Percentiles rank a stretch among this genome's conserved stretches.
These are phyloP conservation scores for Eurystomus gularis DNA, from an alignment of 2,113 vertebrate species.

Conservation along the genomic window DNA sequence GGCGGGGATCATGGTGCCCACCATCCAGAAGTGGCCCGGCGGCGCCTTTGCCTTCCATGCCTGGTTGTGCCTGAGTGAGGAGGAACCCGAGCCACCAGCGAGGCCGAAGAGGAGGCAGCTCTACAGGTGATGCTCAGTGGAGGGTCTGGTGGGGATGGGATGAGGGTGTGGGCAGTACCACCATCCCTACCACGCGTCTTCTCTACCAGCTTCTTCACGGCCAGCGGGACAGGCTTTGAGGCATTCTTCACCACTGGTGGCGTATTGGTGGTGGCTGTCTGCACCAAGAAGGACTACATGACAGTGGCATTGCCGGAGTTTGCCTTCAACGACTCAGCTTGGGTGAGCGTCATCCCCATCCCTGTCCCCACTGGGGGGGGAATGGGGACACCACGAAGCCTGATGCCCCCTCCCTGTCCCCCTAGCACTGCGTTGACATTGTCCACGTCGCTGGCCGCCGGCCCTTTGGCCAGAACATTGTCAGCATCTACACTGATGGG, in stretches of 20 bases:
- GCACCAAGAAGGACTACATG: conserved; percentile 97
- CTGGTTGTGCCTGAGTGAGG: conserved; percentile 90
- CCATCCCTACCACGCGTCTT: neutral
- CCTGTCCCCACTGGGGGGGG: rapidly evolving
- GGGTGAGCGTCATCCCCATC: conserved; percentile 75
- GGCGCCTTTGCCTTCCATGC: conserved; percentile 90
- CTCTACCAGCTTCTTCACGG: conserved; percentile 87
- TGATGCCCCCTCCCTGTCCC: neutral
- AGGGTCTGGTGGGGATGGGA: neutral
- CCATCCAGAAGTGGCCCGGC: conserved; percentile 91
- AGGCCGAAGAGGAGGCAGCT: conserved; percentile 91
- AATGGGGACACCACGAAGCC: rapidly evolving
- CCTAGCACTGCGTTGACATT: conserved; percentile 87
- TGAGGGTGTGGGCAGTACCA: neutral
- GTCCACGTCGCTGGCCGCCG: conserved; percentile 88
- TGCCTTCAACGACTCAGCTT: conserved; percentile 82
- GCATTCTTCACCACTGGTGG: conserved; percentile 91
- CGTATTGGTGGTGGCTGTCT: conserved; percentile 93
- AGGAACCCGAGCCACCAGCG: neutral
- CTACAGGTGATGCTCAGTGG: conserved; percentile 81
- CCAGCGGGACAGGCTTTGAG: conserved; percentile 90
- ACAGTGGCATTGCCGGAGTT: conserved; percentile 84
- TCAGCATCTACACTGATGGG: conserved; percentile 89
- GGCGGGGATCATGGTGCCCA: conserved; percentile 96
- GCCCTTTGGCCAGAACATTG: conserved; percentile 91